Evolutionary conservation across 2,888 invertebrate species (phyloP).

Genomic region (Formica aserva): DNA sequence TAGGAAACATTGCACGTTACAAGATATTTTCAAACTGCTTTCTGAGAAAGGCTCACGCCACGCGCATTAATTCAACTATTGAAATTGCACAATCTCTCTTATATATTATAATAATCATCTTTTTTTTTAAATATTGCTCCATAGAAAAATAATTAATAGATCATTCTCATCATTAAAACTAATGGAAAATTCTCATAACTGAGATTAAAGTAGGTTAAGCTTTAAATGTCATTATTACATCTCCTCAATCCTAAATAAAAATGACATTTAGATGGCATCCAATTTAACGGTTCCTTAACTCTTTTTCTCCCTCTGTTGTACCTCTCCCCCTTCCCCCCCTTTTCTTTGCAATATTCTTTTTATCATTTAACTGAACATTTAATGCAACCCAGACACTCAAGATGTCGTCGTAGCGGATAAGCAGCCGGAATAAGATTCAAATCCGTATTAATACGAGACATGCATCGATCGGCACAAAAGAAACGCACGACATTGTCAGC

Average conservation of each 20-base stretch:
- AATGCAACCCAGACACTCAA: neutral
- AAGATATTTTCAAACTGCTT: neutral
- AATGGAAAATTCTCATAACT: neutral
- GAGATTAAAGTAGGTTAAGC: neutral
- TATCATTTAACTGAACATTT: constrained; percentile 7
- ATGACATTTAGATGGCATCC: neutral
- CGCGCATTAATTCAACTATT: neutral
- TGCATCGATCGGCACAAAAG: constrained; percentile 33
- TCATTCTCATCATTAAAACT: neutral
- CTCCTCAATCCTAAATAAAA: neutral
- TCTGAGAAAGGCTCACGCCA: neutral
- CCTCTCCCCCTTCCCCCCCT: too few relatives aligned
- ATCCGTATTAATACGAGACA: constrained; percentile 49
- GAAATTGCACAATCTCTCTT: neutral
- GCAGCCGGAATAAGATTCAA: constrained; percentile 14
- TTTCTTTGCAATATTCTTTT: neutral
- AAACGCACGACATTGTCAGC: constrained; percentile 33
- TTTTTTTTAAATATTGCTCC: neutral
- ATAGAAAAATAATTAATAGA: neutral
- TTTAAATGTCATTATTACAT: neutral
- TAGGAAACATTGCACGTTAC: neutral
- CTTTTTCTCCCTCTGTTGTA: neutral
- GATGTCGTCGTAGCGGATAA: neutral
- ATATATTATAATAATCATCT: neutral
- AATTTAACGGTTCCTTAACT: neutral